These are phyloP conservation scores for Rousettus leschenaultii DNA, from an alignment of 2,113 vertebrate species.

Conservation along the genomic window DNA sequence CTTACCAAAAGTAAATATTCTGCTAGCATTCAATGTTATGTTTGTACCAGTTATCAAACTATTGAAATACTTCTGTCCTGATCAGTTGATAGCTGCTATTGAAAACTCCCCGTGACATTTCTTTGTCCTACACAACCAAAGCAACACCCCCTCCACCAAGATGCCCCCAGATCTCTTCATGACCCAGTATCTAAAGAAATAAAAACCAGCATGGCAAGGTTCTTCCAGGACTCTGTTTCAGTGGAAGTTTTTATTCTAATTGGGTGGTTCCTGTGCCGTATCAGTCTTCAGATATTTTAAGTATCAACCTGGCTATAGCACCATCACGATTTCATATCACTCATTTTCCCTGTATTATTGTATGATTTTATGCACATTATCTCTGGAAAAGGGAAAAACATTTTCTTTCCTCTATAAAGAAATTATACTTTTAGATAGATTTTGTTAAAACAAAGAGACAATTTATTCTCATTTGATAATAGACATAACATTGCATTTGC, in stretches of 20 bases:
- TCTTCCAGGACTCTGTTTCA: background rate
- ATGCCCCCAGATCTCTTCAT: background rate
- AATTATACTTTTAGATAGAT: background rate
- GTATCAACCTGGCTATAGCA: background rate
- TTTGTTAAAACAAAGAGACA: background rate
- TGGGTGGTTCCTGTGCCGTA: background rate
- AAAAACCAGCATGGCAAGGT: background rate
- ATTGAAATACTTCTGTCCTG: background rate
- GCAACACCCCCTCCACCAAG: too few species aligned
- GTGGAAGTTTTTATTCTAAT: background rate
- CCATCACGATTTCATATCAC: background rate
- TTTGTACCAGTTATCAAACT: background rate
- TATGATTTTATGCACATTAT: background rate
- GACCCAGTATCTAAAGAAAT: background rate
- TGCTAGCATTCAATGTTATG: background rate
- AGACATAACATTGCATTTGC: background rate
- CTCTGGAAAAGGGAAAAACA: background rate
- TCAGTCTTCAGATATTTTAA: background rate
- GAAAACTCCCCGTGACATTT: background rate
- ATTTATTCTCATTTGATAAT: background rate
- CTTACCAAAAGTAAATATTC: background rate
- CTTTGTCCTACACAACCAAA: background rate
- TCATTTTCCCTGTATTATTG: background rate
- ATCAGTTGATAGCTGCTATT: background rate
- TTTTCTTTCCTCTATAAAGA: constrained; percentile 7